Evolutionary conservation across 2,797 vertebrate genomes (phyloP), one percentile per base, ranked within the genome.

Genomic region (Hyperoplus immaculatus): DNA sequence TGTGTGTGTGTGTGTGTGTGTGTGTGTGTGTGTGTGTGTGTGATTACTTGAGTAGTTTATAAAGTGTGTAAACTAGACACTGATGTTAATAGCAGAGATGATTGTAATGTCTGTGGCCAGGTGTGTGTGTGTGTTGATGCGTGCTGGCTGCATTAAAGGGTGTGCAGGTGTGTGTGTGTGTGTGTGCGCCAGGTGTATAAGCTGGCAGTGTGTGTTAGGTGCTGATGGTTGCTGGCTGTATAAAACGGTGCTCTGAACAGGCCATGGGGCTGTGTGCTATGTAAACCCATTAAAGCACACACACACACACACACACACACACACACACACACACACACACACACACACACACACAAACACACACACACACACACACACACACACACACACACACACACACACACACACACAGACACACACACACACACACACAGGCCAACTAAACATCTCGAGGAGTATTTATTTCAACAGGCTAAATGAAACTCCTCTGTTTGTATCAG

Each of bases 391-490:
- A 21, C 21, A 21, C 21, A 21, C 21, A 21, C 1, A 2, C 21
- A 21, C 21, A 21, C 21, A 21, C 21, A 21, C 21, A 2, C 21
- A 21, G 1, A 21, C 21, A 21, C 21, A 21, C 21, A 21, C 21
- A 21, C 21, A 21, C 1, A 21, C 21, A 21, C 21, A 21, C 21
- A 62, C 29, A 12, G 79, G 72, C 90, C 89, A 83, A 36, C 69
- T 80, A 90, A 92, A 93, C 89, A 94, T 93, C 91, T 90, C 79
- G 3, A 88, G 87, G 88, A 91, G 85, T 95, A 93, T 95, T 95
- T 94, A 94, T 95, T 94, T 95, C 75, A 95, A 93, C 89, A 89
- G 86, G 90, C 88, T 90, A 92, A 94, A 88, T 90, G 88, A 92
- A 93, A 91, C 87, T 21, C 21, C 87, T 89, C 76, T 83, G 80